Conservation (phyloP, 92 coral and sea anemone genomes). For the Scolanthus callimorphus region DNA sequence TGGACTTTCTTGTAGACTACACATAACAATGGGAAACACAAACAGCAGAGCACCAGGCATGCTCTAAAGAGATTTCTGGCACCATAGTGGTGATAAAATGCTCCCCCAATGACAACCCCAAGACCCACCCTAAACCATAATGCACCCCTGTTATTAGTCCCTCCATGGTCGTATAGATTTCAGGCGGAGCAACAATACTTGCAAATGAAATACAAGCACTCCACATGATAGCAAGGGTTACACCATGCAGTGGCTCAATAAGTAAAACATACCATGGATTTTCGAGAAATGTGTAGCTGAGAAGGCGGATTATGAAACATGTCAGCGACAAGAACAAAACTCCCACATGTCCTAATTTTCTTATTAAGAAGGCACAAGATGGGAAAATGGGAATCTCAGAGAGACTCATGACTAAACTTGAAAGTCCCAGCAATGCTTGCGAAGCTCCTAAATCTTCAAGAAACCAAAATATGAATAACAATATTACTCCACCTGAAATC, state of each 20-base stretch:
- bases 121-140: constrained; percentile 53
- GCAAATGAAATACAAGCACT: constrained; percentile 33
- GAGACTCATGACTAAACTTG: constrained; percentile 21
- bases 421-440: constrained; percentile 27
- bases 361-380: constrained; percentile 10
- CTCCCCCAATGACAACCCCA: constrained; percentile 34
- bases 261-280: constrained; percentile 46
- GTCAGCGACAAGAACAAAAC: constrained; percentile 22
- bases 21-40: constrained; percentile 17
- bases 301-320: constrained; percentile 16
- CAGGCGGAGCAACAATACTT: constrained; percentile 27
- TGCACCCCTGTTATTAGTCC: constrained; percentile 36
- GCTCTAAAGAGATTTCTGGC: constrained; percentile 26
- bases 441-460: constrained; percentile 47
- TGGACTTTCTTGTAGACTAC: constrained; percentile 15
- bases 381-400: constrained; percentile 38
- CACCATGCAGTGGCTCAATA: constrained; percentile 42
- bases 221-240: constrained; percentile 43
- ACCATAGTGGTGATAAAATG: constrained; percentile 30
- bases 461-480: constrained; percentile 44
- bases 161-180: constrained; percentile 30
- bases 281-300: constrained; percentile 12
- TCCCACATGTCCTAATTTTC: constrained; percentile 24
- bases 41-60: constrained; percentile 18
- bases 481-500: constrained; percentile 34